Evolutionary conservation across 1,140 invertebrate species (phyloP), one percentile per base, ranked within the genome.

Genomic region (Leptinotarsa lineolata): DNA sequence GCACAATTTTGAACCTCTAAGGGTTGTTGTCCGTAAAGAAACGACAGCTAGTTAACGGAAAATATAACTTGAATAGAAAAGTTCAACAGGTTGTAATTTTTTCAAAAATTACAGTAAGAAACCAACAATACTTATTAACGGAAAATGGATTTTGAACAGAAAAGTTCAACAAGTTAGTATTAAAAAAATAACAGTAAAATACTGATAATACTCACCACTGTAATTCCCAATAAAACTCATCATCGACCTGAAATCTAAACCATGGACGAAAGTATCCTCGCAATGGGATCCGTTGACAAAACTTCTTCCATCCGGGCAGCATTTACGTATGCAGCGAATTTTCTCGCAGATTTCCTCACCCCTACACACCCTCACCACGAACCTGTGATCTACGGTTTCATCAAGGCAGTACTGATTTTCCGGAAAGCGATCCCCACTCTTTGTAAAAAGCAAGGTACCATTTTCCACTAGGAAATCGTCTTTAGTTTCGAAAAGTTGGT

Each of bases 271-370:
- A 24, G 73, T 77, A 24, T 72, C 24, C n/a, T 68, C 18, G 68
- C 75, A 81, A 68, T 74, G 60, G 8, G 76, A 76, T 20, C 76
- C 78, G 58, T 77, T 76, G 4, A 77, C 70, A 64, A 79, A 81
- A 72, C 75, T 76, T 22, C 78, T 63, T 8, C 80, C 80, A 67
- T 81, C 81, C 2, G 74, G 76, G 70, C 81, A 82, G 71, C 81
- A 81, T 75, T 82, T 82, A 44, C 69, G 72, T 16, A 81, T 65
- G 67, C 81, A 82, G 48, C 72, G 48, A 15, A 72, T 71, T 12
- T n/a, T 64, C 16, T 78, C 58, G 54, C 77, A 77, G 39, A 76
- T 63, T 20, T 77, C 68, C 21, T 63, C 74, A 72, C 66, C 61
- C 21, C 48, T 45, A 67, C 79, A 82, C 48, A 72, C 68, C 64